Evolutionary conservation across 2,113 vertebrate species (phyloP), one percentile per base, ranked within the genome.

Genomic region (Chinchilla lanigera): DNA sequence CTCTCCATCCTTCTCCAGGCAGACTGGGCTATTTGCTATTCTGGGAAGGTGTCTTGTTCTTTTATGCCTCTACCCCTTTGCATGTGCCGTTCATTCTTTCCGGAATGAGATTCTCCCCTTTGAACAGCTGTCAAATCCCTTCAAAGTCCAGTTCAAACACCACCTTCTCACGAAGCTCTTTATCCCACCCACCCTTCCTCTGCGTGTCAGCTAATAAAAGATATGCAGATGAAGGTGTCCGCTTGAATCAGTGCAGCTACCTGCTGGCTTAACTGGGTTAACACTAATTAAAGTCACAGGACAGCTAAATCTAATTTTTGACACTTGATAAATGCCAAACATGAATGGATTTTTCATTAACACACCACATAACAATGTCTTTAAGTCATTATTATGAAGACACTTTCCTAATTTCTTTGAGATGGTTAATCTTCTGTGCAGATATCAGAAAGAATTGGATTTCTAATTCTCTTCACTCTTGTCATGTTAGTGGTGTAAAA

Each of bases 311-410:
- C 86, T 96, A 94, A 97, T 97, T 96, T 96, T 96, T 97, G 97
- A 97, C 97, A 94, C 81, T 93, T 97, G 97, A 97, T 96, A 97
- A 97, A 97, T 97, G 96, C 82, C 95, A 96, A 93, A 96, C 92
- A 96, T 95, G 96, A 93, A 94, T 97, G 94, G 95, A 67, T 78
- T 90, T 97, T 97, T 97, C 97, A 97, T 97, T 97, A 97, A 91
- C 94, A 86, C 78, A 61, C 81, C n/a, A 77, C 90, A 96, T 28
- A 96, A 81, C 65, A n/a, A 73, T 89, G 71, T 88, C 85, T 96
- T 93, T 86, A 93, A 97, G 97, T 96, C 94, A 92, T 65, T 69
- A 87, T 86, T 63, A 95, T 20, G 63, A 94, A 97, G 97, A 95
- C n/a, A 52, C 85, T 97, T 87, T 52, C 58, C 90, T 97, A 86